Evolutionary conservation across 1,140 invertebrate species (phyloP).

Genomic region (Lerema accius): DNA sequence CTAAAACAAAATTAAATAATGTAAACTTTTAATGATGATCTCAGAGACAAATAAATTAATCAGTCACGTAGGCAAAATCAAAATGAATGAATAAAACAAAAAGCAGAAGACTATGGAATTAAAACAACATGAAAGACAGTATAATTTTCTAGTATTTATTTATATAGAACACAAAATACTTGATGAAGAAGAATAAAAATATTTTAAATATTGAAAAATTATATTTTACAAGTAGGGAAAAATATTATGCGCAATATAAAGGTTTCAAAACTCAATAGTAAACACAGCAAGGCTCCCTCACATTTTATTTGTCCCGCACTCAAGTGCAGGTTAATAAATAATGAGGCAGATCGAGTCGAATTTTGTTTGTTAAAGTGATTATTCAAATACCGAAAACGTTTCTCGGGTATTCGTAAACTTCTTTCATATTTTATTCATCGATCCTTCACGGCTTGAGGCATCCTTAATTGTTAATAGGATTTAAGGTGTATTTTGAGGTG

Average conservation of each 20-base stretch:
- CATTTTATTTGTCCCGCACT: constrained; percentile 57
- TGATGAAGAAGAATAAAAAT: no score
- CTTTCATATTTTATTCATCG: constrained; percentile 81
- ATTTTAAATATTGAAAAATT: no score
- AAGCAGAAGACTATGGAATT: no score
- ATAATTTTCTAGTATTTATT: no score
- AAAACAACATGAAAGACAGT: no score
- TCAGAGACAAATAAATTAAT: no score
- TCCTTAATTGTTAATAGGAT: constrained; percentile 71
- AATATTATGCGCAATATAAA: constrained; percentile 12
- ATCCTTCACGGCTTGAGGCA: constrained; percentile 75
- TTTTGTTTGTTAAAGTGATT: constrained; percentile 82
- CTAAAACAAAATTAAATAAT: no score
- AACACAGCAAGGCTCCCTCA: constrained; percentile 19
- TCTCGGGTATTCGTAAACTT: constrained; percentile 76
- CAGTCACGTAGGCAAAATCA: no score
- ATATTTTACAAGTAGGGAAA: no score
- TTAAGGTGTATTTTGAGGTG: constrained; percentile 39
- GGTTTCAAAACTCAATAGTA: constrained; percentile 14
- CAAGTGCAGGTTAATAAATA: constrained; percentile 79
- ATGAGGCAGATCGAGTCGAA: constrained; percentile 74
- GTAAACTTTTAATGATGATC: no score
- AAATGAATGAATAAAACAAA: no score
- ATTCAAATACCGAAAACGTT: constrained; percentile 82
- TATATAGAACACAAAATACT: no score